phyloP scores from a whole-genome alignment of 2,113 vertebrate genomes.

The Podiceps cristatus region DNA sequence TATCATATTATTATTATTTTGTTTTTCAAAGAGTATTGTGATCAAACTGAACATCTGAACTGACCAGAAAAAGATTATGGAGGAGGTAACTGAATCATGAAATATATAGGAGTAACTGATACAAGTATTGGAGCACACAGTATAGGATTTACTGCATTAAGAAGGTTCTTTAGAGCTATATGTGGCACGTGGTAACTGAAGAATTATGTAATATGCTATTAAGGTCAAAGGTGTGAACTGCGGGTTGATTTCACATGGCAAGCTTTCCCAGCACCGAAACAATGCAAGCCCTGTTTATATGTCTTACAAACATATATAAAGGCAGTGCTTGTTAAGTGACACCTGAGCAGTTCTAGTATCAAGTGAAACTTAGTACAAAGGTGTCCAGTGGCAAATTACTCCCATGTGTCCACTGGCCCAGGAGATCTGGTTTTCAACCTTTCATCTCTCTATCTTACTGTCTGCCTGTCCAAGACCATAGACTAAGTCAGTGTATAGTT shows the following conservation, averaged over 20 bases:
- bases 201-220: background rate
- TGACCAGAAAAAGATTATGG: background rate
- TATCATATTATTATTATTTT: background rate
- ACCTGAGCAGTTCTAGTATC: background rate
- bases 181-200: background rate
- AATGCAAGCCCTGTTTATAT: slow-evolving; percentile 11
- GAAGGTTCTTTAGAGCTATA: background rate
- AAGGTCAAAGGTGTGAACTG: background rate
- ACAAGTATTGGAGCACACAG: background rate
- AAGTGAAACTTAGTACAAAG: background rate
- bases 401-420: background rate
- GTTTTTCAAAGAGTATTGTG: background rate
- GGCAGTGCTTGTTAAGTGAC: background rate
- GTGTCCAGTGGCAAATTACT: background rate
- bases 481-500: background rate
- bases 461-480: fast-evolving
- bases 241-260: background rate
- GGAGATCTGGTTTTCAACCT: background rate
- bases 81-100: background rate
- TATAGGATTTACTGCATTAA: background rate
- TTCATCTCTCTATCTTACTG: background rate
- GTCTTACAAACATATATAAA: background rate
- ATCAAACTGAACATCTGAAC: background rate
- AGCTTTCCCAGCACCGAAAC: background rate
- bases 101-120: background rate